Base-by-base conservation (phyloP, 2,113 vertebrate genomes). In the Bostrychus sinensis region DNA sequence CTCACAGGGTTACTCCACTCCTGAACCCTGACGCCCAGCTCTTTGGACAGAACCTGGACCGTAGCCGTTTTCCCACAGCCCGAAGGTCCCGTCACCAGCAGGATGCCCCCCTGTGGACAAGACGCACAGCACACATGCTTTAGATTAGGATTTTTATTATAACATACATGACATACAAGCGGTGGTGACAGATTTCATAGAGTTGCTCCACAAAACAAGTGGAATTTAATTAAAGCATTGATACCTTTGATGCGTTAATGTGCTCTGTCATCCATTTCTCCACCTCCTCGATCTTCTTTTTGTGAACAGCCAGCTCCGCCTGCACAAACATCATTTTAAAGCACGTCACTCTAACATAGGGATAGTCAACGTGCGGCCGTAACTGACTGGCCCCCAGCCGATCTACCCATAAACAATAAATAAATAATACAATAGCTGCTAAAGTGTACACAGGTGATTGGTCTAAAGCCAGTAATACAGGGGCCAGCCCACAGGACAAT, bases 201-300 rank as follows among this genome's bases (percentile, higher is more conserved):
- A n/a, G n/a, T n/a, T n/a, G n/a, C n/a, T n/a, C n/a, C n/a, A n/a
- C n/a, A n/a, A n/a, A n/a, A n/a, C n/a, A n/a, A n/a, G n/a, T n/a
- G n/a, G n/a, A 4, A 5, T 2, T 16, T 17, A 42, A 0, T 2
- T 17, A 13, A 53, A 53, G 16, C 50, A 4, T 2, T 0, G 17
- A 42, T 85, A 98, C 96, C 93, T 95, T 89, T 11, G 69, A 56
- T 25, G 85, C 62, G 37, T 62, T 84, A 50, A 90, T 73, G 67
- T 94, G 87, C 9, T 2, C 25, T 86, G 87, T 95, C 65, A 99
- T 77, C 97, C 97, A 99, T 53, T 75, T 87, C 88, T 97, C 94
- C 70, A 98, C 95, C 80, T 98, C 97, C 67, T 98, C 96, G 11
- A 95, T 79, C 80, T 99, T 99, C 93, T 96, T 99, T 86, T 95